Percentiles rank a stretch among this genome's conserved stretches.
Evolutionary conservation across 2,888 invertebrate species (phyloP).

Genomic region (Tetranychus piercei): DNA sequence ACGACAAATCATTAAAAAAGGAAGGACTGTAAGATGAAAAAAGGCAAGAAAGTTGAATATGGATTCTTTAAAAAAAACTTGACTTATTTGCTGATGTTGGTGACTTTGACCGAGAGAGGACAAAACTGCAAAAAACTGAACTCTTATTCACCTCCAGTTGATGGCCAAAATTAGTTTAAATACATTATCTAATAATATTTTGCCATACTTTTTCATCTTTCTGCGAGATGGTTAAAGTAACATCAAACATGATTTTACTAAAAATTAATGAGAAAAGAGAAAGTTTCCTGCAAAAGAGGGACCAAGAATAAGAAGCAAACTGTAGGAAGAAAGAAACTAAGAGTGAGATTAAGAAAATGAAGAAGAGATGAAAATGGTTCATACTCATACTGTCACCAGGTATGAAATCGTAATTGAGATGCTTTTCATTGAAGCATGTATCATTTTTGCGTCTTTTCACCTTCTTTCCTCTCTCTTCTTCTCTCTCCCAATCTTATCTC

Average conservation of each 20-base stretch:
- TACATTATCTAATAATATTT: too few species aligned
- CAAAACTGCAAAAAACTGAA: not conserved
- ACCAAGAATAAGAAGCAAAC: not conserved
- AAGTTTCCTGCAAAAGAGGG: not conserved
- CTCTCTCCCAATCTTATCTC: not conserved
- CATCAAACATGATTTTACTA: too few species aligned
- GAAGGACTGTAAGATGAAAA: not conserved
- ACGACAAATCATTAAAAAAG: not conserved
- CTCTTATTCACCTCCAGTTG: too few species aligned
- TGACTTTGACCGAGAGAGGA: conserved; percentile 1
- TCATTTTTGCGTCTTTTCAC: not conserved
- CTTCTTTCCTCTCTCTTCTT: not conserved
- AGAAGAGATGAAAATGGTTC: not conserved
- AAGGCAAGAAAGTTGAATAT: not conserved
- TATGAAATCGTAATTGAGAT: not conserved
- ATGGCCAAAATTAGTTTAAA: too few species aligned
- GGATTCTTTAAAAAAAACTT: not conserved
- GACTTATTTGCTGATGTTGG: not conserved
- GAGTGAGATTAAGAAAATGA: not conserved
- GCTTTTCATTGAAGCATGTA: not conserved
- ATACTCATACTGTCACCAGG: conserved; percentile 1
- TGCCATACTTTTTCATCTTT: too few species aligned
- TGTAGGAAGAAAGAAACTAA: not conserved
- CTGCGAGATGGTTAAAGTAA: too few species aligned
- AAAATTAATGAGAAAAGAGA: not conserved